Evolutionary conservation across 2,797 vertebrate species (phyloP).

Genomic region (Malacoctenus gilli): DNA sequence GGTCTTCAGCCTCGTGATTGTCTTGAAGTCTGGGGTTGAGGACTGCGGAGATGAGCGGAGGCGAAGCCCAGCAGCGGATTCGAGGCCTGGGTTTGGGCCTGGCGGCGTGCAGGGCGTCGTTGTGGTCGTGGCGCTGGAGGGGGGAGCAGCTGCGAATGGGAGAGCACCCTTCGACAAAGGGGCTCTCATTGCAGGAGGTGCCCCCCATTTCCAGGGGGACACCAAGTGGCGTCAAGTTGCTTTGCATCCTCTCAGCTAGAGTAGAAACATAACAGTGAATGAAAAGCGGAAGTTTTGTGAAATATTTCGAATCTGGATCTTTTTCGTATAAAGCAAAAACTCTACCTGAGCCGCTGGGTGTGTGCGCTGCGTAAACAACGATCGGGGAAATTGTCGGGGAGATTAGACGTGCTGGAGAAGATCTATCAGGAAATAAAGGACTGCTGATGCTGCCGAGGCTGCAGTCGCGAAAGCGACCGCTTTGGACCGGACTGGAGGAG

Average conservation of each 20-base stretch:
- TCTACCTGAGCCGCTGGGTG: constrained; percentile 85
- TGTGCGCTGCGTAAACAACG: constrained; percentile 78
- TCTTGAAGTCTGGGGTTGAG: constrained; percentile 81
- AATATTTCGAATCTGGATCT: too few species aligned
- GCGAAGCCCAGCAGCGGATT: constrained; percentile 74
- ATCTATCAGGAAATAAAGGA: constrained; percentile 83
- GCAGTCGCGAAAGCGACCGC: constrained; percentile 83
- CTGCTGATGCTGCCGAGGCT: constrained; percentile 91
- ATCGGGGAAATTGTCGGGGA: constrained; percentile 93
- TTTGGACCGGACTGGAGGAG: constrained; percentile 95
- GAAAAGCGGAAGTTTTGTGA: too few species aligned
- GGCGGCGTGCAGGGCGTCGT: constrained; percentile 65
- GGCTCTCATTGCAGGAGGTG: constrained; percentile 81
- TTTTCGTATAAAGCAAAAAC: background rate
- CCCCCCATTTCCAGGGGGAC: constrained; percentile 72
- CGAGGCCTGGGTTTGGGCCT: constrained; percentile 65
- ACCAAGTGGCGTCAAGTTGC: constrained; percentile 83
- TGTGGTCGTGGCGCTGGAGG: constrained; percentile 62
- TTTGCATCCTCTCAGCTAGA: constrained; percentile 83
- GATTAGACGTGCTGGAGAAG: constrained; percentile 74
- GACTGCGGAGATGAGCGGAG: constrained; percentile 81
- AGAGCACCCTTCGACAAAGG: constrained; percentile 93
- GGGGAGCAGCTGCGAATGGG: constrained; percentile 91
- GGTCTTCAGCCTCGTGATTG: constrained; percentile 67
- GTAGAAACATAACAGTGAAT: too few species aligned